Base-by-base conservation (phyloP, 2,888 invertebrate genomes). In the Drosophila pegasa region DNA sequence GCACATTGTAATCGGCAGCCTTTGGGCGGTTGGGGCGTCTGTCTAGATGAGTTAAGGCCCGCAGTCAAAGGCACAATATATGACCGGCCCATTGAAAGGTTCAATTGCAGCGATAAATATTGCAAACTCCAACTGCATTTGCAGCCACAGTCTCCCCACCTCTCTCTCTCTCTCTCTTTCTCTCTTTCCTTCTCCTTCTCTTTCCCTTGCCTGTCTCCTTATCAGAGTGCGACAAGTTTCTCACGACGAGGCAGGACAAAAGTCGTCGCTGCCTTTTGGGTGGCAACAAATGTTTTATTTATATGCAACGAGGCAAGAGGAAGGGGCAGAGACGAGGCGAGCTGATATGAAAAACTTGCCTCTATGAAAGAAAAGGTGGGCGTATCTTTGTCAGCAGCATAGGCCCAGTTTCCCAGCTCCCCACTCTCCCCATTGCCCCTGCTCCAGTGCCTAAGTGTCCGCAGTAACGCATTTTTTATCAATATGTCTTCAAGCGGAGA, bases 41-140 rank as follows among this genome's bases (percentile, higher is more conserved):
- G 38, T 41, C 65, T 27, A 41, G 71, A 71, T 62, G 58, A 76
- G 59, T 59, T 76, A 43, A 71, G 38, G 60, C 60, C 58, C 43
- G 20, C 52, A 58, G 58, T 62, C 69, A 58, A 50, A 50, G 74
- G 75, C 54, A 52, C 25, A 62, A 64, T 65, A 73, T 71, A 77
- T 73, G 82, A 69, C 68, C 70, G 62, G 68, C 64, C 58, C 66
- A 73, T 48, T 71, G 65, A 56, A 77, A 52, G 86, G 86, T 86
- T 86, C 86, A 86, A 59, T 88, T 70, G 67, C 71, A 71, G 81
- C 86, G 86, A 86, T 86, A 86, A 86, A 86, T 73, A 82, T 86
- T 81, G 84, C 84, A 74, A 79, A 69, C 67, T 57, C 38, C 55
- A 43, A 56, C 38, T 48, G 25, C 51, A 47, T 31, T 18, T 54